Base-by-base conservation (phyloP, 2,888 invertebrate species). In the Andrena chrysosceles region DNA sequence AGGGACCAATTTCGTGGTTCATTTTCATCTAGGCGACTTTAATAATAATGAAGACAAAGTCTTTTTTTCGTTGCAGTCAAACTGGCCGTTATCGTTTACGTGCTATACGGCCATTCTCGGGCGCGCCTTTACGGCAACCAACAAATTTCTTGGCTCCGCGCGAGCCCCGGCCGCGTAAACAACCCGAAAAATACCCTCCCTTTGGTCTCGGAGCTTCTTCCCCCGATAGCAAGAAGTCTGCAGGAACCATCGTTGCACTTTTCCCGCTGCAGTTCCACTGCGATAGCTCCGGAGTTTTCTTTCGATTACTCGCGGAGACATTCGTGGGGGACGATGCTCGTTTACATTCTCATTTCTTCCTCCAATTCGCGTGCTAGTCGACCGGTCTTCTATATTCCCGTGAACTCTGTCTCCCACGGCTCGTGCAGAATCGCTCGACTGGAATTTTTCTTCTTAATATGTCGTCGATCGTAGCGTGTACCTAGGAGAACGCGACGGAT, bases 1-100 rank as follows among this genome's bases (percentile, higher is more conserved):
- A 54, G 88, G 88, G 88, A 84, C 85, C 87, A 88, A 88, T 88
- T 87, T 88, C 88, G 88, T 87, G 88, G 88, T 69, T 88, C 88
- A 88, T 88, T 88, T 87, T 88, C 88, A 85, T 88, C 87, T 77
- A 71, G 81, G 33, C 82, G 85, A 87, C 88, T 87, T 88, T 88
- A 86, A 87, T 88, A 87, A 88, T 88, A 88, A 88, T 83, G 88
- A 88, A 85, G 87, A 88, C 87, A 78, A 76, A 83, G 85, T 33
- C 85, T 79, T 83, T 82, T 82, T 76, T 76, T 59, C n/a, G 31
- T 48, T 48, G 26, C 31, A 56, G 85, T 75, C 72, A 70, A 75
- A 75, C 67, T 26, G 54, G 75, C 70, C 59, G 72, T 83, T 85
- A 83, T 77, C 80, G 73, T 71, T n/a, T 23, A 4, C 67, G 62